These are phyloP conservation scores for Meloidogyne hapla DNA, from an alignment of 1,140 invertebrate genomes.

Conservation along the genomic window DNA sequence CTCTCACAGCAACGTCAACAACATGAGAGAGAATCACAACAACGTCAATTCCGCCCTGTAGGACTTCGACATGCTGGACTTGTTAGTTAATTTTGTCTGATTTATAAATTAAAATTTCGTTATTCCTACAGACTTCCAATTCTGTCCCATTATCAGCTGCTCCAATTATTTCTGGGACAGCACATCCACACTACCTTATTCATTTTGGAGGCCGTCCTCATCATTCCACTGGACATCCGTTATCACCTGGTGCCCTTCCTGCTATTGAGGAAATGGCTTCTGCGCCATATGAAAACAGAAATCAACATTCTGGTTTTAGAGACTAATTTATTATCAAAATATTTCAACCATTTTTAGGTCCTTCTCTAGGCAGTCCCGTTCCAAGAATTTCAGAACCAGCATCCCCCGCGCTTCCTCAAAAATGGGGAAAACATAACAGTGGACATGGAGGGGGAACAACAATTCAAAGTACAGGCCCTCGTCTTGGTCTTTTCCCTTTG, in stretches of 20 bases:
- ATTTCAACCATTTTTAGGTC: too few species aligned
- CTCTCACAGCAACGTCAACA: background rate
- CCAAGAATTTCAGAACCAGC: slow-evolving; percentile 58
- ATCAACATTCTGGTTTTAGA: background rate
- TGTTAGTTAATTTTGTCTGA: background rate
- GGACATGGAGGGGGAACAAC: slow-evolving; percentile 10
- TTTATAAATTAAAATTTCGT: background rate
- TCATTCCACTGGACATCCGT: background rate
- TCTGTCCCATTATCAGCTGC: slow-evolving; percentile 23
- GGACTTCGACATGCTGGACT: background rate
- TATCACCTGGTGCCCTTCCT: background rate
- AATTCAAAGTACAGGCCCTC: slow-evolving; percentile 31
- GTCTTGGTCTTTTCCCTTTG: slow-evolving; percentile 58
- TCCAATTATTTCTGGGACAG: slow-evolving; percentile 8
- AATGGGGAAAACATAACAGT: slow-evolving; percentile 35
- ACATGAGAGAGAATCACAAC: background rate
- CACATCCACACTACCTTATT: background rate
- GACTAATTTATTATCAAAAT: too few species aligned
- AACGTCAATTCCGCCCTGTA: slow-evolving; percentile 2
- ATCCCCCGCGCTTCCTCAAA: slow-evolving; percentile 59
- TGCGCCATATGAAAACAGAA: slow-evolving; percentile 14
- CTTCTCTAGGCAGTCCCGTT: slow-evolving; percentile 48
- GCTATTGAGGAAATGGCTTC: slow-evolving; percentile 12
- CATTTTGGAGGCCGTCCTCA: background rate
- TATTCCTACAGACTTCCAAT: slow-evolving; percentile 11